Base-by-base conservation (phyloP, 2,113 vertebrate species). In the Stigmatopora nigra region DNA sequence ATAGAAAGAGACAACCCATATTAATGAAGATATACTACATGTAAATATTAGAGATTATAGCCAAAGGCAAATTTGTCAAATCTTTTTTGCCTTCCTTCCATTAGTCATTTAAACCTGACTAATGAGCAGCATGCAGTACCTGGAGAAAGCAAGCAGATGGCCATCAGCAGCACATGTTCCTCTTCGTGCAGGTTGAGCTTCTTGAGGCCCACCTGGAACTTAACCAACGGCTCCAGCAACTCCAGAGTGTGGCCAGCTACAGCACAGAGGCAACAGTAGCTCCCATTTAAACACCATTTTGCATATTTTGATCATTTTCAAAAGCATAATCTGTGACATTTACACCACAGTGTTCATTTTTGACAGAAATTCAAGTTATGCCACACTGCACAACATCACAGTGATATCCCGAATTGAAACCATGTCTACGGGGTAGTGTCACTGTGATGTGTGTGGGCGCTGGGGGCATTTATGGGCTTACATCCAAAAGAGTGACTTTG, bases 111-210 rank as follows among this genome's bases (percentile, higher is more conserved):
- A 41, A 41, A 4, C 38, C 4, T 7, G 9, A 7, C 2, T 41
- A 56, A 14, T 56, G 22, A 22, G n/a, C 49, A 48, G 63, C 14
- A 83, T 68, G 17, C 49, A 31, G 57, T 87, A 98, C 97, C 97
- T 88, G 97, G 96, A 70, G 96, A 98, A 60, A 98, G 89, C 75
- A 99, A 87, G 86, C 97, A 99, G 92, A 99, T 98, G 82, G 93
- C 94, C 97, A 99, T 99, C 53, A 99, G 94, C 69, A 99, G 88
- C 59, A 99, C 96, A 0, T 99, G 97, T 60, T 99, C 97, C 69
- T 94, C 94, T 73, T 98, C 96, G 0, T 94, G 93, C 16, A 99
- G 88, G 78, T 92, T 91, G 77, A 99, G 89, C 84, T 98, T 99
- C 90, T 99, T 99, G 76, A 99, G 70, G n/a, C 93, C 91, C 25